Percentiles rank a stretch among this genome's conserved stretches.
These are phyloP conservation scores for Chloropsis hardwickii DNA, from an alignment of 2,113 vertebrate species.

Conservation along the genomic window DNA sequence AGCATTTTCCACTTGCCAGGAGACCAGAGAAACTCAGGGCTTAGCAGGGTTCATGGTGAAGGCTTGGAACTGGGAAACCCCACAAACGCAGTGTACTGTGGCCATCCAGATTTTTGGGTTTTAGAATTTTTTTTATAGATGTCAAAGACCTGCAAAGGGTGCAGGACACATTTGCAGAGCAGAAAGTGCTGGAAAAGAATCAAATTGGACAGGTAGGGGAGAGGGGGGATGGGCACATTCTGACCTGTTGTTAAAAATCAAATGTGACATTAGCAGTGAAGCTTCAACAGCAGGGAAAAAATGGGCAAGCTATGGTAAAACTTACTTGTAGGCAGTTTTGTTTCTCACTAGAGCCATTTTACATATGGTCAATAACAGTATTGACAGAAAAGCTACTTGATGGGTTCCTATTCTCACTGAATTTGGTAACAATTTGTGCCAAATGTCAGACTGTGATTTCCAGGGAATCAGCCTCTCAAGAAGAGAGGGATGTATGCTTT, in stretches of 20 bases:
- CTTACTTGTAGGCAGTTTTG: neutral
- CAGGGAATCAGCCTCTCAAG: neutral
- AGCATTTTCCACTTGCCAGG: neutral
- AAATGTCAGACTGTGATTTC: neutral
- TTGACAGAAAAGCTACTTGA: neutral
- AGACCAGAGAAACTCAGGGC: neutral
- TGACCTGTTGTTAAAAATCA: neutral
- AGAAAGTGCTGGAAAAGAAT: neutral
- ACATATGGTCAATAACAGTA: neutral
- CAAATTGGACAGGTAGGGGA: neutral
- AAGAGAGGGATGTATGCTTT: neutral
- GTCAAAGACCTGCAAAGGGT: neutral
- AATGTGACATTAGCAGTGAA: neutral
- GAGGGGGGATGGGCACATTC: neutral
- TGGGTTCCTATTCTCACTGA: neutral
- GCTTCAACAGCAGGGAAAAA: neutral
- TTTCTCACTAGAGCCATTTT: neutral
- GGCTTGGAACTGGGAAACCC: too few relatives aligned
- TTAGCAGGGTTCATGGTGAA: fast-evolving
- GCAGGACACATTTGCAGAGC: neutral
- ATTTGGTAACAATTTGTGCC: neutral
- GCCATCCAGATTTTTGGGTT: neutral
- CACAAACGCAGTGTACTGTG: fast-evolving
- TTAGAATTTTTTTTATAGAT: neutral
- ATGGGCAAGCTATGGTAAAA: neutral